Evolutionary conservation across 1,140 invertebrate genomes (phyloP).

Genomic region (Drosophila guanche): DNA sequence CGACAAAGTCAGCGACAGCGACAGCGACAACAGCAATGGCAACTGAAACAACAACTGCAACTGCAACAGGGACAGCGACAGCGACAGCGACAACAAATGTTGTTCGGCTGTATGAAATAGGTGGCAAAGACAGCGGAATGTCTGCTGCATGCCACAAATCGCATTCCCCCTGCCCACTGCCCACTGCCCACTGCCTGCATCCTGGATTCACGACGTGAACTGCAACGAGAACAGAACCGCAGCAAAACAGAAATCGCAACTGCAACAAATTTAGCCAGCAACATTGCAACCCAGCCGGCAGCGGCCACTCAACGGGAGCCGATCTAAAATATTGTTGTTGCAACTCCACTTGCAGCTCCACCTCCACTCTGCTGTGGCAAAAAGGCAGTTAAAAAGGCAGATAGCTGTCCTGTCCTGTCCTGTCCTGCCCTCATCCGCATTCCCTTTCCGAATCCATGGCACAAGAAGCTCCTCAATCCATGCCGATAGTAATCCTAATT

Average conservation of each 20-base stretch:
- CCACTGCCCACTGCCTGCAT: not conserved
- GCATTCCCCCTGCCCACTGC: slow-evolving; percentile 5
- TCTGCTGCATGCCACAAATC: slow-evolving; percentile 46
- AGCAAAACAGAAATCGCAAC: slow-evolving; percentile 38
- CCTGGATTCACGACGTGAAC: slow-evolving; percentile 32
- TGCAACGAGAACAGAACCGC: slow-evolving; percentile 16
- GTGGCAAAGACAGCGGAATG: slow-evolving; percentile 74
- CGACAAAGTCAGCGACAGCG: slow-evolving; percentile 20
- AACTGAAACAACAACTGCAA: slow-evolving; percentile 32
- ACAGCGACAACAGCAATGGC: slow-evolving; percentile 36
- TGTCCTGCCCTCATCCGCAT: too few species aligned
- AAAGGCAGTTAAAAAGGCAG: too few species aligned
- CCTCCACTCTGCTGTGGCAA: too few species aligned
- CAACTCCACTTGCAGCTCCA: slow-evolving; percentile 27
- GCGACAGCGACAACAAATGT: slow-evolving; percentile 64
- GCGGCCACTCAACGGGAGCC: slow-evolving; percentile 43
- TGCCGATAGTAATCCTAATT: too few species aligned
- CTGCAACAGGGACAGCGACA: slow-evolving; percentile 32
- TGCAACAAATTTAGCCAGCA: slow-evolving; percentile 27
- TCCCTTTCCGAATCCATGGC: too few species aligned
- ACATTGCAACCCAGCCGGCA: not conserved
- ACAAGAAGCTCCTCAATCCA: too few species aligned
- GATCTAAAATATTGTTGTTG: slow-evolving; percentile 20
- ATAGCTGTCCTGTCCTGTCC: too few species aligned
- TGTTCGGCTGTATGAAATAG: slow-evolving; percentile 68